Evolutionary conservation across 2,113 vertebrate genomes (phyloP), one percentile per base, ranked within the genome.

Genomic region (Hydropotes inermis): DNA sequence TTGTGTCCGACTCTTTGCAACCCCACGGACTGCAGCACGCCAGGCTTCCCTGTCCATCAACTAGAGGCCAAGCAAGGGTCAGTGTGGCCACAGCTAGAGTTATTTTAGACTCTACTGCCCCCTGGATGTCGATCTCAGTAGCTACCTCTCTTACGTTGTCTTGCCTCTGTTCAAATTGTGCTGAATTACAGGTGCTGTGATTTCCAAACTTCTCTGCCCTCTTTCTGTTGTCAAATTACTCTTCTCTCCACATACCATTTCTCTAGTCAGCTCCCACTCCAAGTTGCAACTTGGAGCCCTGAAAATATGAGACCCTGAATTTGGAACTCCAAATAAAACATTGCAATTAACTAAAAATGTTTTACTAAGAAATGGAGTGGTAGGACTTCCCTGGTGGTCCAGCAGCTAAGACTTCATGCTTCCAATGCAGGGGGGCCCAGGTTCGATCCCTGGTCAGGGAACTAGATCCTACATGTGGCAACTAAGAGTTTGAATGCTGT

Each of bases 381-480:
- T 74, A 74, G 67, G 19, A 74, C 67, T 74, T 39, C 36, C 67
- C 21, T 74, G 67, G 67, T 6, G 67, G 19, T 74, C 19, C 19
- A 74, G 5, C 0, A 0, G n/a, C 67, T 13, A 39, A 74, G 67
- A 74, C n/a, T 70, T 70, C 67, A 74, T 0, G 0, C 8, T 70
- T 36, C n/a, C 64, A 70, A 2, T 21, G 64, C n/a, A 70, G n/a
- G 17, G 0, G 17, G 8, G 33, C 17, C 64, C 33, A 36, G 33
- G 33, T 67, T 67, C 60, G 3, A 61, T 61, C 60, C 28, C 28
- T 74, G 67, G 10, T 74, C 19, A 25, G 67, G 19, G 67, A 74
- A 25, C 36, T 25, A 74, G n/a, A 74, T 74, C 67, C 67, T 2
- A 6, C 19, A 39, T 74, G 67, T 39, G 36, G 67, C n/a, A 74